Evolutionary conservation across 2,888 invertebrate genomes (phyloP).

Genomic region (Cosmorhoe ocellata): DNA sequence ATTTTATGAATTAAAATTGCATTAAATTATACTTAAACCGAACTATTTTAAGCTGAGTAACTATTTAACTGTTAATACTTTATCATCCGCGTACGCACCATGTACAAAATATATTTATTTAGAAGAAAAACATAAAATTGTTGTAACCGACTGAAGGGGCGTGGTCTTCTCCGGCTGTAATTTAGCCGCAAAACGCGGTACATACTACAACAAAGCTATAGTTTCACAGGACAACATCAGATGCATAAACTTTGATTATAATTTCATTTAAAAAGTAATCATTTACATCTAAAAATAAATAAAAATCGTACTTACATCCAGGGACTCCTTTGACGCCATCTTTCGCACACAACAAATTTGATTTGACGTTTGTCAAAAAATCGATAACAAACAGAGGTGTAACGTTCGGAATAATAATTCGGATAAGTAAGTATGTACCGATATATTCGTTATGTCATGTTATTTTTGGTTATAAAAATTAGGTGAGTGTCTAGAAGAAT

Average conservation of each 20-base stretch:
- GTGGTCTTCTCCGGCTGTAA: slow-evolving; percentile 50
- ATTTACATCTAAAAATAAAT: slow-evolving; percentile 33
- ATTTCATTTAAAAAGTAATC: not conserved
- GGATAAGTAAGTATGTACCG: too few relatives aligned
- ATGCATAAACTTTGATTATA: not conserved
- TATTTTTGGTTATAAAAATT: too few relatives aligned
- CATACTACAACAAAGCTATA: not conserved
- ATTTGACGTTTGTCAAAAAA: slow-evolving; percentile 61
- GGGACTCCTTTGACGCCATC: slow-evolving; percentile 81
- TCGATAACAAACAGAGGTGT: slow-evolving; percentile 41
- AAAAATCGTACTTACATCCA: slow-evolving; percentile 73
- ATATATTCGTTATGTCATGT: too few relatives aligned
- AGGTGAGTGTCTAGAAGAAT: too few relatives aligned
- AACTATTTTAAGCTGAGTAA: not conserved
- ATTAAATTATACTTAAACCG: not conserved
- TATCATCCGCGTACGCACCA: not conserved
- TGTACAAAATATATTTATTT: slow-evolving; percentile 6
- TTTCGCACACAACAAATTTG: slow-evolving; percentile 78
- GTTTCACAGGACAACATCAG: slow-evolving; percentile 17
- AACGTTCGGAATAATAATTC: slow-evolving; percentile 52
- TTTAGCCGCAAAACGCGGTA: slow-evolving; percentile 8
- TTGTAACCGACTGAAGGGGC: slow-evolving; percentile 50
- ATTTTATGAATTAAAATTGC: slow-evolving; percentile 33
- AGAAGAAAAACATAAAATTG: slow-evolving; percentile 23
- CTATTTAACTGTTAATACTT: not conserved